A percentile compares a stretch with the other conserved stretches of the same genome.
Conservation (phyloP, 2,113 vertebrate species). For the Camelus dromedarius region DNA sequence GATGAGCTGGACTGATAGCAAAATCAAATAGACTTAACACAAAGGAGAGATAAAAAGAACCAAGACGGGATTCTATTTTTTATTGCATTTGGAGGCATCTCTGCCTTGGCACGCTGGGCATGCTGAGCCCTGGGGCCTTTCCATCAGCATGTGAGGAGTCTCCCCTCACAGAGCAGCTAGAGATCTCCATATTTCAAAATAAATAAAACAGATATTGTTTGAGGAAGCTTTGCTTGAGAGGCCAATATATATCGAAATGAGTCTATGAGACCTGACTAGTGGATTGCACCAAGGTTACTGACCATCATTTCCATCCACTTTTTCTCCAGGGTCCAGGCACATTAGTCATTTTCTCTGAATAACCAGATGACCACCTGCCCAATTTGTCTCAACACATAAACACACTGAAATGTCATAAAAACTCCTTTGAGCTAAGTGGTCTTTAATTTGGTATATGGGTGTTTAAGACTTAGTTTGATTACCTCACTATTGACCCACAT, state of each 20-base stretch:
- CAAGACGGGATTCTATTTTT: constrained; percentile 80
- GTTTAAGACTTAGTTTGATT: not conserved
- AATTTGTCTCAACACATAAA: not conserved
- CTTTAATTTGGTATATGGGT: not conserved
- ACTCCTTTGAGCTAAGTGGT: not conserved
- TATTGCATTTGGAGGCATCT: constrained; percentile 75
- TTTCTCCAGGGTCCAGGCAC: not conserved
- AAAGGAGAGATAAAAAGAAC: constrained; percentile 79
- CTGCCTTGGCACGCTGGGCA: constrained; percentile 65
- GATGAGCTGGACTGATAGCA: constrained; percentile 74
- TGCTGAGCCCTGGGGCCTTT: constrained; percentile 62
- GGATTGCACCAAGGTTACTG: not conserved
- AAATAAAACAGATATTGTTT: constrained; percentile 66
- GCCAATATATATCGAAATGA: not conserved
- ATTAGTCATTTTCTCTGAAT: constrained; percentile 32
- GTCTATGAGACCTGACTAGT: constrained; percentile 27
- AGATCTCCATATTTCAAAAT: constrained; percentile 69
- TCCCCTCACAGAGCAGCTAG: constrained; percentile 57
- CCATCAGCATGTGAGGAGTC: constrained; percentile 48
- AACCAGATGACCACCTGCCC: not conserved
- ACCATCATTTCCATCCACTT: not conserved
- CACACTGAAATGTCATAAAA: not conserved
- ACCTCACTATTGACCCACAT: not conserved
- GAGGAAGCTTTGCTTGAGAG: constrained; percentile 34
- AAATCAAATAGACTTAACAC: constrained; percentile 78